Evolutionary conservation across 2,797 vertebrate species (phyloP), one percentile per base, ranked within the genome.

Genomic region (Eleutherodactylus coqui): DNA sequence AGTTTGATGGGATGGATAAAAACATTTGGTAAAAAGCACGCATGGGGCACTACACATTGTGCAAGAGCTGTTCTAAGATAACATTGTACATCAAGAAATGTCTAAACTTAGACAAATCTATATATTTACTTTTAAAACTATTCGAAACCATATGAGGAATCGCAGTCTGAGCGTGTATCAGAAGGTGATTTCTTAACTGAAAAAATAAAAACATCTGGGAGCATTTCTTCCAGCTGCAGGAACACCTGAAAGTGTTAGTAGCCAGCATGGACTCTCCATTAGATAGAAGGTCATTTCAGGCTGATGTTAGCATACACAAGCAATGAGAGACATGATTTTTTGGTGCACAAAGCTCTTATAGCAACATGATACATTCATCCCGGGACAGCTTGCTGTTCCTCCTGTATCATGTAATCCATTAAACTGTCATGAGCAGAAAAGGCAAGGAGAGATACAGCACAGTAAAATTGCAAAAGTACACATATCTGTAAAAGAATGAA

Each of bases 361-460:
- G 75, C 64, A 85, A 85, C n/a, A 41, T 58, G 76, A 85, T 79
- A 70, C 60, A 70, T 85, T 34, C 84, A 72, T 85, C 11, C 53
- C 3, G 7, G 36, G 53, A 76, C 53, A 62, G 29, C 72, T 84
- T 62, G 77, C 84, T 47, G 38, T 76, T 75, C 73, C 82, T 76
- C 53, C 82, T 84, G 82, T 84, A 84, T 75, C 58, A 60, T 84
- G 72, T 84, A 84, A 76, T 84, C 82, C 73, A 84, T 84, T 84
- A 84, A 84, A 84, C 73, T 84, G 82, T 84, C 82, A 76, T 62
- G 58, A 76, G 43, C 82, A 27, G 72, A 47, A 60, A 84, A 60
- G 72, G 72, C 70, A 76, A 38, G 43, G 27, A 64, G 43, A 76
- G 82, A 76, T 84, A 76, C 62, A 84, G 82, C 55, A 76, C 72